A percentile compares a stretch with the other conserved stretches of the same genome.
phyloP scores from a whole-genome alignment of 1,140 invertebrate species.

The Archivesica marissinica region DNA sequence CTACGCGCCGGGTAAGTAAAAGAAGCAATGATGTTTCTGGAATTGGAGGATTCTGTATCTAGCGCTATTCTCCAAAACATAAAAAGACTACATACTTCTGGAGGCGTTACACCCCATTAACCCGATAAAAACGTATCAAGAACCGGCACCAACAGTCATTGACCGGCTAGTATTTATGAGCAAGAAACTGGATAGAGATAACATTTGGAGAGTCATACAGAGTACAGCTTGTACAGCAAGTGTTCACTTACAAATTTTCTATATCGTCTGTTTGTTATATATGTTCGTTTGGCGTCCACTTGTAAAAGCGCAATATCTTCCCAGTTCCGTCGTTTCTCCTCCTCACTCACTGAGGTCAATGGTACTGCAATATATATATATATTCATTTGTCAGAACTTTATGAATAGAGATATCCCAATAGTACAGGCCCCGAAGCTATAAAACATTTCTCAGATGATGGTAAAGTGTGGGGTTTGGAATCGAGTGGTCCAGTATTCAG shows the following conservation, averaged over 20 bases:
- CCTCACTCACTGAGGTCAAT: neutral
- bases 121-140: neutral
- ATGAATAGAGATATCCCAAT: too few relatives aligned
- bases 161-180: neutral
- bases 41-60: neutral
- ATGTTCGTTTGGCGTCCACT: neutral
- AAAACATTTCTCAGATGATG: too few relatives aligned
- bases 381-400: too few relatives aligned
- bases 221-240: neutral
- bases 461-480: too few relatives aligned
- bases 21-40: too few relatives aligned
- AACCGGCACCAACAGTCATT: neutral
- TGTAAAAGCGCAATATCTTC: neutral
- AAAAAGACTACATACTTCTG: neutral
- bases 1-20: too few relatives aligned
- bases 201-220: neutral
- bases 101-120: neutral
- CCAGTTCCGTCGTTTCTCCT: neutral
- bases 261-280: conserved; percentile 30
- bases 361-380: conserved; percentile 14
- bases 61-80: neutral
- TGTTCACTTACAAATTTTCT: conserved; percentile 33
- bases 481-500: too few relatives aligned
- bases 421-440: too few relatives aligned
- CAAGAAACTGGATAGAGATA: neutral